Conservation (phyloP, 2,113 vertebrate genomes). For the Microtus pennsylvanicus region DNA sequence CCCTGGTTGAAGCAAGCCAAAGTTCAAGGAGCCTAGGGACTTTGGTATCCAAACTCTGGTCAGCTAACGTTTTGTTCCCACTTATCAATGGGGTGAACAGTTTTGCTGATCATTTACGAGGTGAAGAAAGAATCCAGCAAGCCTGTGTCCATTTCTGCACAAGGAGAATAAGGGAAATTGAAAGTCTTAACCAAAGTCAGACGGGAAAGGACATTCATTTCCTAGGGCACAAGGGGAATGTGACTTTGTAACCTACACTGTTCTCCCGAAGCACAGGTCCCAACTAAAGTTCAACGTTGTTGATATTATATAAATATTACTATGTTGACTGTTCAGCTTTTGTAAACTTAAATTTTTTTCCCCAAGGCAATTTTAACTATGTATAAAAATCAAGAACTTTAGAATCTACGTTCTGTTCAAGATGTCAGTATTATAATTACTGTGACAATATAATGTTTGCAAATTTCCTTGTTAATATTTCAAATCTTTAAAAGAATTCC, state of each 20-base stretch:
- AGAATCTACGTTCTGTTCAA: background rate
- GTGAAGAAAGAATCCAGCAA: background rate
- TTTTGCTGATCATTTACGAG: background rate
- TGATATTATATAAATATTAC: slow-evolving; percentile 13
- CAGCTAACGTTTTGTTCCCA: background rate
- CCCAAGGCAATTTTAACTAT: slow-evolving; percentile 3
- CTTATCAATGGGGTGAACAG: background rate
- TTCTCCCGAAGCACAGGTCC: background rate
- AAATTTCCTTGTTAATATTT: slow-evolving; percentile 36
- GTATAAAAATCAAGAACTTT: background rate
- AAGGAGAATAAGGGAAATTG: background rate
- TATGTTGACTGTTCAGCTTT: background rate
- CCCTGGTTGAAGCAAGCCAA: background rate
- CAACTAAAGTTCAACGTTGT: background rate
- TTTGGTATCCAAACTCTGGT: background rate
- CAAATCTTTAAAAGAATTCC: background rate
- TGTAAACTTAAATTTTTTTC: background rate
- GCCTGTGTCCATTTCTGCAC: background rate
- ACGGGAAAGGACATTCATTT: background rate
- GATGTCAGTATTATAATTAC: slow-evolving; percentile 7
- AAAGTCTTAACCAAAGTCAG: background rate
- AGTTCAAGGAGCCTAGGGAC: background rate
- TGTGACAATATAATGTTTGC: background rate
- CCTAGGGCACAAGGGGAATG: background rate
- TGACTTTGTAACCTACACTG: background rate